Base-by-base conservation (phyloP, 2,888 invertebrate species). In the Plebejus anna region DNA sequence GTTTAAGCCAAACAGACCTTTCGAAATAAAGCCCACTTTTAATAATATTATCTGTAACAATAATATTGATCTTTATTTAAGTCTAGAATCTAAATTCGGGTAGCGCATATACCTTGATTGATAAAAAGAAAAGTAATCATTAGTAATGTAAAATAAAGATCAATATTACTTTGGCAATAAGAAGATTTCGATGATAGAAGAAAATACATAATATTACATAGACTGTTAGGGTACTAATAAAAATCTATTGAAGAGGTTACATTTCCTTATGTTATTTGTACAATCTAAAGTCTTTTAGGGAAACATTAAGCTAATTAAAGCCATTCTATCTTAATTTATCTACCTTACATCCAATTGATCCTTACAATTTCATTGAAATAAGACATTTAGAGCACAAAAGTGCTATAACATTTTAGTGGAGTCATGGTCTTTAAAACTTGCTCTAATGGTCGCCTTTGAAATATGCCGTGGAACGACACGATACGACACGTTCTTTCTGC, bases 221-320 rank as follows among this genome's bases (percentile, higher is more conserved):
- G 32, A 22, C 22, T 22, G 32, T 1, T 36, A 36, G 36, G 66
- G 36, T 76, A 79, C 73, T 73, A 73, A 73, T 73, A 73, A 73
- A 73, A 51, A 80, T 79, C 78, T 78, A 79, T 79, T 78, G 70
- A 78, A 75, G 76, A 80, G 80, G 76, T 77, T 82, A 81, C 80
- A 79, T 81, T 81, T 80, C 77, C 80, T 82, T 82, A 81, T 82
- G 81, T 82, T 82, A 81, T 90, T 89, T 90, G 89, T 90, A 90
- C 90, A 89, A 83, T 90, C 91, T 91, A 91, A 87, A 89, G 91
- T 91, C 91, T 91, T 92, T 87, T 84, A 89, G 83, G 88, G 84
- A 90, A 89, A 89, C 84, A 86, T 92, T 92, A 92, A 92, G 87
- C 92, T 93, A 93, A 82, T 93, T 93, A 93, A 93, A 93, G 92